phyloP scores from a whole-genome alignment of 1,140 invertebrate species.

The Cotesia glomerata region DNA sequence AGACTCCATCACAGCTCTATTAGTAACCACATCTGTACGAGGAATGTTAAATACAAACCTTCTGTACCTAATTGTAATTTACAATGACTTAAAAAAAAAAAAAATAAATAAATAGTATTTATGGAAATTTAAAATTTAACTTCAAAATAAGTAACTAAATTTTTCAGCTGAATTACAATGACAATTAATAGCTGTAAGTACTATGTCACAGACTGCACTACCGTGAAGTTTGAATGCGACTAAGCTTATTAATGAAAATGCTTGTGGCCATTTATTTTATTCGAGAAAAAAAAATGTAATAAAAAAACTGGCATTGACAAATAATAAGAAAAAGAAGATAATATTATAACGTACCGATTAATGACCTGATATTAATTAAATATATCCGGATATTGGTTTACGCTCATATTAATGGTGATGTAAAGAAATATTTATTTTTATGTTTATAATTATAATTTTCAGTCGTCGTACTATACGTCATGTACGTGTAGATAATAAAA shows the following conservation, averaged over 20 bases:
- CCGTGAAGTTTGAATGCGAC: conserved; percentile 1
- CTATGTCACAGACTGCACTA: conserved; percentile 18
- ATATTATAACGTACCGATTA: not conserved
- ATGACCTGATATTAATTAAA: not conserved
- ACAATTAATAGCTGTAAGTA: conserved; percentile 22
- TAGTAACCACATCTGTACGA: not conserved
- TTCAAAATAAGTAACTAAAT: too few species aligned
- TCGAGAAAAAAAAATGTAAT: conserved; percentile 6
- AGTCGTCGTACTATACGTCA: conserved; percentile 12
- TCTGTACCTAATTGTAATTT: not conserved
- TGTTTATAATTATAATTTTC: conserved; percentile 7
- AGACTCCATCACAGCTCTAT: not conserved
- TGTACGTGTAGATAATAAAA: not conserved
- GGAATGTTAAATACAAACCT: too few species aligned
- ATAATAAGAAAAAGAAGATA: not conserved
- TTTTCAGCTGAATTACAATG: not conserved
- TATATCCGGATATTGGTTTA: not conserved
- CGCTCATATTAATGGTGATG: not conserved
- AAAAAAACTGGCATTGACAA: not conserved
- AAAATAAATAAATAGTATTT: not conserved
- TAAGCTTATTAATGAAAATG: conserved; percentile 4
- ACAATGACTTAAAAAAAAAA: not conserved
- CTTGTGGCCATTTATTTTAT: not conserved
- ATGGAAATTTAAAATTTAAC: too few species aligned
- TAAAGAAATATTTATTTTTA: not conserved